Conservation (phyloP, 2,797 vertebrate genomes). For the Aratinga solstitialis region DNA sequence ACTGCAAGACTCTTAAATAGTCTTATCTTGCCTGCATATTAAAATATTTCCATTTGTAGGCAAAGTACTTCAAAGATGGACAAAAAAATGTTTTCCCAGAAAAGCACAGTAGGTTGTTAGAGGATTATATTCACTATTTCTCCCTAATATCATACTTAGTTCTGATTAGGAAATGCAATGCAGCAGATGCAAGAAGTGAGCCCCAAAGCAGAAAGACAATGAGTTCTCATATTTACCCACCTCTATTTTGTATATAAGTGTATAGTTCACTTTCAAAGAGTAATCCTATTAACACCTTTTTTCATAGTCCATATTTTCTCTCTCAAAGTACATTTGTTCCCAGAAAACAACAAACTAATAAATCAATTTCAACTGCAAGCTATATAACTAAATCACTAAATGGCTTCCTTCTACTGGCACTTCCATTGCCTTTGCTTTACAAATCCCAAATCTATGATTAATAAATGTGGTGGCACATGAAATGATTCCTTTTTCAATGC, state of each 20-base stretch:
- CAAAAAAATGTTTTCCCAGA: not conserved
- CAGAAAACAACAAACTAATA: constrained; percentile 50
- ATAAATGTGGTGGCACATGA: not conserved
- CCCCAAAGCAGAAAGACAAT: not conserved
- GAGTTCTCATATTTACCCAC: not conserved
- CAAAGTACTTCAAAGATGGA: not conserved
- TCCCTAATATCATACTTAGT: not conserved
- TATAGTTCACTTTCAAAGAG: not conserved
- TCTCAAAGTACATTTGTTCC: constrained; percentile 24
- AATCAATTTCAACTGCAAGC: constrained; percentile 37
- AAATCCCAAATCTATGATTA: constrained; percentile 51
- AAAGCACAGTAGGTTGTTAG: not conserved
- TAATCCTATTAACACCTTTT: not conserved
- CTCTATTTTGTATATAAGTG: not conserved
- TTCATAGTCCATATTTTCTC: not conserved
- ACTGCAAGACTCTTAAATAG: not conserved
- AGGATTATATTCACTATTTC: not conserved
- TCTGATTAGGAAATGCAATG: constrained; percentile 4
- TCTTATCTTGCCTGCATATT: not conserved
- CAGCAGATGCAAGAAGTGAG: not conserved
- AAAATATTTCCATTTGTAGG: not conserved
- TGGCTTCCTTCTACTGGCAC: constrained; percentile 44
- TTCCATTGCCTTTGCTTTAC: constrained; percentile 37
- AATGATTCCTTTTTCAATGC: constrained; percentile 10
- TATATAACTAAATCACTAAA: constrained; percentile 55